A percentile compares a stretch with the other conserved stretches of the same genome.
phyloP scores from a whole-genome alignment of 1,140 invertebrate species.

The Diorhabda carinulata region DNA sequence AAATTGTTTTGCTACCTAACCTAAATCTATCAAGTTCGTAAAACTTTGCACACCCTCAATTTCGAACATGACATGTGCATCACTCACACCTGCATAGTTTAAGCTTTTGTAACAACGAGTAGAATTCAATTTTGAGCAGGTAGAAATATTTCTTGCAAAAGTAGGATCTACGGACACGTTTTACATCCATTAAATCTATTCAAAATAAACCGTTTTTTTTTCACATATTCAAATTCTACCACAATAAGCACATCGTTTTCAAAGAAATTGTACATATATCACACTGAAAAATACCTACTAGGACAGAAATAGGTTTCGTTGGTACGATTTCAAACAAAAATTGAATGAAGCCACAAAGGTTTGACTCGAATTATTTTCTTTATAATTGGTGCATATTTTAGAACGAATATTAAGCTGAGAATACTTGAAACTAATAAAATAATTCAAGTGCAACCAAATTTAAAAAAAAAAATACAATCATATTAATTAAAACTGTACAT shows the following conservation, averaged over 20 bases:
- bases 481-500: too few species aligned
- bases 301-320: not conserved
- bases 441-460: too few species aligned
- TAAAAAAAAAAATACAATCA: too few species aligned
- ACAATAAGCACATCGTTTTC: constrained; percentile 2
- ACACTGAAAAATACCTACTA: constrained; percentile 1
- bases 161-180: constrained; percentile 13
- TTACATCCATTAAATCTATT: constrained; percentile 21
- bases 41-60: constrained; percentile 16
- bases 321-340: too few species aligned
- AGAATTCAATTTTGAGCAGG: constrained; percentile 17
- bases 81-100: constrained; percentile 18
- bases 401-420: too few species aligned
- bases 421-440: too few species aligned
- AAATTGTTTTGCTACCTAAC: not conserved
- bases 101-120: constrained; percentile 10
- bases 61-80: constrained; percentile 13
- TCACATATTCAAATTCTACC: constrained; percentile 20
- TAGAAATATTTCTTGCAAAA: constrained; percentile 22
- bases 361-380: too few species aligned
- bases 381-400: too few species aligned
- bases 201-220: constrained; percentile 11
- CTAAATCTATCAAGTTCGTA: not conserved
- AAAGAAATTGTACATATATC: constrained; percentile 12
- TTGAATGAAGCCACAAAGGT: too few species aligned